A percentile compares a stretch with the other conserved stretches of the same genome.
These are phyloP conservation scores for Brachionus plicatilis DNA, from an alignment of 1,140 invertebrate species.

Conservation along the genomic window DNA sequence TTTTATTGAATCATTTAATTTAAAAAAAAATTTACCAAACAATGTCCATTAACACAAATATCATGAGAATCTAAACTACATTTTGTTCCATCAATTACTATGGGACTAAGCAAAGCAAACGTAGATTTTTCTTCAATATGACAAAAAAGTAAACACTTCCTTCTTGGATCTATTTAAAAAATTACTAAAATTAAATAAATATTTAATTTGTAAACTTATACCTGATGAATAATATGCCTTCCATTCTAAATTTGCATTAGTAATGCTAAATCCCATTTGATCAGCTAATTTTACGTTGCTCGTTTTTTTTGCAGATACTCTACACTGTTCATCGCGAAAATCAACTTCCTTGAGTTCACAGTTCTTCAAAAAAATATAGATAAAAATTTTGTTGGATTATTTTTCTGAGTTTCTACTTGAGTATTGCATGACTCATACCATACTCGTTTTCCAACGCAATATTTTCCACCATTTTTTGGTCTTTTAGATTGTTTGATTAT, in stretches of 20 bases:
- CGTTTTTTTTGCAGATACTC: background rate
- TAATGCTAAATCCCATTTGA: constrained; percentile 26
- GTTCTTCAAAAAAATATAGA: background rate
- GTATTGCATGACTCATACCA: constrained; percentile 22
- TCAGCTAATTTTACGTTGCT: background rate
- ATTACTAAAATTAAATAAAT: background rate
- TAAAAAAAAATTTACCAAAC: background rate
- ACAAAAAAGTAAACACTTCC: constrained; percentile 36
- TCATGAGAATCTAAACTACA: constrained; percentile 27
- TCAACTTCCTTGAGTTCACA: background rate
- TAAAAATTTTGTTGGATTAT: background rate
- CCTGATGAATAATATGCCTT: constrained; percentile 27
- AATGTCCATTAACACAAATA: constrained; percentile 40
- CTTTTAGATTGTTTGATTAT: background rate
- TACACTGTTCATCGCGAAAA: constrained; percentile 32
- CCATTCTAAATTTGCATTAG: background rate
- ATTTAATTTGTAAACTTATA: background rate
- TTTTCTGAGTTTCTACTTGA: background rate
- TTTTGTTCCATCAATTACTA: constrained; percentile 37
- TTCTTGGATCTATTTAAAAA: background rate
- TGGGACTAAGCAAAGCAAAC: background rate
- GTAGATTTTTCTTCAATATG: background rate
- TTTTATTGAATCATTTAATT: background rate
- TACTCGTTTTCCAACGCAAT: constrained; percentile 23
- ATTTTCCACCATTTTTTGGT: constrained; percentile 35